Evolutionary conservation across 2,888 invertebrate genomes (phyloP).

Genomic region (Amphiduros pacificus): DNA sequence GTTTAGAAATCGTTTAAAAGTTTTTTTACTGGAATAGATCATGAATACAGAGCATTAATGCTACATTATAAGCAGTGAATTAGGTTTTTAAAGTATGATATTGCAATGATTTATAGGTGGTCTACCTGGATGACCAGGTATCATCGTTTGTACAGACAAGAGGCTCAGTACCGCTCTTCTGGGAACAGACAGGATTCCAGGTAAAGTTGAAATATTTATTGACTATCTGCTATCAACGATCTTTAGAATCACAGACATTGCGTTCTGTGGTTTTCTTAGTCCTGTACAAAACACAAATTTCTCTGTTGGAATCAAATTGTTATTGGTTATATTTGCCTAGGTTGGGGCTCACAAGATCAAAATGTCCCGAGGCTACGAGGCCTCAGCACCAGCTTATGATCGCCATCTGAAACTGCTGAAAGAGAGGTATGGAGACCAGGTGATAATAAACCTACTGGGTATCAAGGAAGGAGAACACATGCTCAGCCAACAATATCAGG

Average conservation of each 20-base stretch:
- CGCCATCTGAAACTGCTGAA: constrained; percentile 84
- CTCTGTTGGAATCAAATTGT: no score
- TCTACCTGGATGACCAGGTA: constrained; percentile 76
- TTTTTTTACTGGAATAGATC: neutral
- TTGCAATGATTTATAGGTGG: constrained; percentile 74
- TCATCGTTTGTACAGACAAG: constrained; percentile 73
- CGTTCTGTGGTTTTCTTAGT: neutral
- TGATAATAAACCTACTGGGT: constrained; percentile 87
- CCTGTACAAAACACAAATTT: no score
- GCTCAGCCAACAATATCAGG: constrained; percentile 72
- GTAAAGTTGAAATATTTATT: no score
- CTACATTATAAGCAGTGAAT: no score
- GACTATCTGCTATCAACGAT: no score
- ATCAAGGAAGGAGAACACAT: constrained; percentile 97
- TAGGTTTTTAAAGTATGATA: no score
- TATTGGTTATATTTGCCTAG: constrained; percentile 48
- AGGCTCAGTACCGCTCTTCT: constrained; percentile 96
- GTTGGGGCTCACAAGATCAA: constrained; percentile 99
- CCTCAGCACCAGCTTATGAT: constrained; percentile 90
- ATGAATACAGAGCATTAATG: no score
- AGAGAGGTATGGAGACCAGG: constrained; percentile 86
- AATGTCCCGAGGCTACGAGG: constrained; percentile 92
- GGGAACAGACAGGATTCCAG: constrained; percentile 96
- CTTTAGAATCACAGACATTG: no score
- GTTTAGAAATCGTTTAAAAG: neutral